These are phyloP conservation scores for Atherinosoma microstoma DNA, from an alignment of 2,797 vertebrate species.

Conservation along the genomic window DNA sequence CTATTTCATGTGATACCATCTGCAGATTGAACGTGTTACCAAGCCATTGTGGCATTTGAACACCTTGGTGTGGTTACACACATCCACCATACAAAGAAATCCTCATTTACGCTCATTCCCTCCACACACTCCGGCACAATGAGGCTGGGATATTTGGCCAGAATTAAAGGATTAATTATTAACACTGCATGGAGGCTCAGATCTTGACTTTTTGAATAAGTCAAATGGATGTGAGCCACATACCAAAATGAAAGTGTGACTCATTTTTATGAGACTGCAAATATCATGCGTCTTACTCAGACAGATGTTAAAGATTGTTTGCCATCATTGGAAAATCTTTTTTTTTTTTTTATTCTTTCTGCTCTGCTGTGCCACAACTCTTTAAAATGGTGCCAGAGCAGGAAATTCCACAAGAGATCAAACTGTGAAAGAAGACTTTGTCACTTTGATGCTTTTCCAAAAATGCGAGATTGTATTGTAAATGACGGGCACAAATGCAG, in stretches of 20 bases:
- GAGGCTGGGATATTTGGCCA: conserved; percentile 8
- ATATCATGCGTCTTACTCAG: conserved; percentile 34
- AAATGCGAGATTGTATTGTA: conserved; percentile 14
- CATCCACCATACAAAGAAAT: neutral
- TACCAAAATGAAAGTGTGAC: conserved; percentile 47
- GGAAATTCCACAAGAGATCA: conserved; percentile 26
- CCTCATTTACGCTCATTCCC: conserved; percentile 1
- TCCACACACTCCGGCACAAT: neutral
- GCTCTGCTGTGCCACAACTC: conserved; percentile 2
- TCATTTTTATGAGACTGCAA: conserved; percentile 57
- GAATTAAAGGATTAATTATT: conserved; percentile 43
- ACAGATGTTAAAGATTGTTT: conserved; percentile 19
- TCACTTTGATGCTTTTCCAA: conserved; percentile 9
- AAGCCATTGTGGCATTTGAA: conserved; percentile 5
- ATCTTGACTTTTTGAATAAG: conserved; percentile 24
- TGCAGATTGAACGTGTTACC: conserved; percentile 2
- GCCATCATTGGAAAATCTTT: neutral
- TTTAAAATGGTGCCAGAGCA: conserved; percentile 2
- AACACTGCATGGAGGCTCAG: conserved; percentile 9
- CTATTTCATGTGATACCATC: conserved; percentile 6
- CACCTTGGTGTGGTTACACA: conserved; percentile 6
- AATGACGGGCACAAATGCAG: neutral
- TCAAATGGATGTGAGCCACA: conserved; percentile 47
- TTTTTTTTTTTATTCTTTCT: neutral
- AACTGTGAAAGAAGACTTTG: conserved; percentile 15